Evolutionary conservation across 2,113 vertebrate genomes (phyloP), one percentile per base, ranked within the genome.

Genomic region (Scopus umbretta): DNA sequence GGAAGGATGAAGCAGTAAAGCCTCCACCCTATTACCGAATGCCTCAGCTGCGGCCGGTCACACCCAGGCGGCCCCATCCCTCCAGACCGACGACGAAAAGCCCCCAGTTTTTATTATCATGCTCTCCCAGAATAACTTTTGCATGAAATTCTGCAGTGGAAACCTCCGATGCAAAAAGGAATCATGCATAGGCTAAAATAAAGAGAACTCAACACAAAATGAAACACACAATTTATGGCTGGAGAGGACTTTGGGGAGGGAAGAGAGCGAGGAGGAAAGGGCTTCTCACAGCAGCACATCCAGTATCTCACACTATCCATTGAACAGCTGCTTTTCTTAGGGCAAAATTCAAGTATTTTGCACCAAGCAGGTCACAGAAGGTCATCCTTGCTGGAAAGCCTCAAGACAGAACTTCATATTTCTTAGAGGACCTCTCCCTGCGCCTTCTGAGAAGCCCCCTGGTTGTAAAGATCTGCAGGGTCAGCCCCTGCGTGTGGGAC

Each of bases 11-110:
- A 56, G 79, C 7, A 72, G 75, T 2, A 13, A 78, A 92, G 86
- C 23, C 88, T 40, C 71, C 80, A 29, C 80, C 53, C 75, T 5
- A 3, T 3, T 13, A 8, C 63, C 17, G 75, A 84, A 30, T 0
- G 2, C 16, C 30, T 72, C 87, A 59, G 73, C 75, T 32, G 21
- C 0, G 4, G 16, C 5, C 2, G 0, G 49, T 47, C 52, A 67
- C 87, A 58, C 42, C 91, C 80, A 32, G n/a, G 27, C 2, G 0
- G 43, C 22, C 21, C 56, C 59, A 18, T 68, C 38, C 68, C 30
- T n/a, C 52, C 43, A 13, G 13, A 32, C 23, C 4, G 0, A 49
- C 0, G 0, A 72, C 4, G 72, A 55, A 16, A 61, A 75, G 29
- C 40, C 56, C 62, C 34, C 36, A 11, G 25, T 1, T 80, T 55